Base-by-base conservation (phyloP, 30 jellyfish, hydroid and myxozoan genomes). In the Cassiopea xamachana region DNA sequence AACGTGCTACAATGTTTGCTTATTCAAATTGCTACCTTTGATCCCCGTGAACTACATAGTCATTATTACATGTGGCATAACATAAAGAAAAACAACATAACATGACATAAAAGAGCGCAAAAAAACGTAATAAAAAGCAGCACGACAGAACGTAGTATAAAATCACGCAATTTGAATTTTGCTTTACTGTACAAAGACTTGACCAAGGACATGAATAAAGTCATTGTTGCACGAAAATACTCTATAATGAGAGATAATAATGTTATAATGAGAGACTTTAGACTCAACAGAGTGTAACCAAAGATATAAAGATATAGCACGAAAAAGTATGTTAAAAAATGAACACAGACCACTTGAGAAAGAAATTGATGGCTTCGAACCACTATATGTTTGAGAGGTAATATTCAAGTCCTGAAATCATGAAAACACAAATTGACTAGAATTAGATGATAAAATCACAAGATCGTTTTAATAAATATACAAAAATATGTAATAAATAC, bases 331-430 rank as follows among this genome's bases (percentile, higher is more conserved):
- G 64, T 3, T 55, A 55, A 55, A 6, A 55, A 55, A 55, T 3
- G 7, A 55, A 55, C 43, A 64, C 43, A 14, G 50, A 78, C 87
- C 87, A 51, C 51, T 78, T 10, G 87, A 9, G 16, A 78, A 78
- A 1, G 14, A 49, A 1, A 78, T 78, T 4, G 75, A 39, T 17
- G 87, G 87, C 50, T 50, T 78, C 27, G 50, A 1, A 15, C 45
- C 83, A 58, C 48, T 19, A 19, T 39, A 84, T 2, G 9, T 9
- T 55, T 84, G 86, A 1, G 71, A 51, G 10, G 71, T 9, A 73
- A 73, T 43, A 49, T 46, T 59, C 67, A 76, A 75, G 7, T 48
- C 83, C 76, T 60, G 17, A 1, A n/a, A 60, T 48, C 13, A 7
- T 13, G 19, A 1, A 16, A 55, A 19, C 64, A 55, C 64, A 55